These are phyloP conservation scores for Patiria pectinifera DNA, from an alignment of 53 echinoderm and acorn worm genomes.

Conservation along the genomic window DNA sequence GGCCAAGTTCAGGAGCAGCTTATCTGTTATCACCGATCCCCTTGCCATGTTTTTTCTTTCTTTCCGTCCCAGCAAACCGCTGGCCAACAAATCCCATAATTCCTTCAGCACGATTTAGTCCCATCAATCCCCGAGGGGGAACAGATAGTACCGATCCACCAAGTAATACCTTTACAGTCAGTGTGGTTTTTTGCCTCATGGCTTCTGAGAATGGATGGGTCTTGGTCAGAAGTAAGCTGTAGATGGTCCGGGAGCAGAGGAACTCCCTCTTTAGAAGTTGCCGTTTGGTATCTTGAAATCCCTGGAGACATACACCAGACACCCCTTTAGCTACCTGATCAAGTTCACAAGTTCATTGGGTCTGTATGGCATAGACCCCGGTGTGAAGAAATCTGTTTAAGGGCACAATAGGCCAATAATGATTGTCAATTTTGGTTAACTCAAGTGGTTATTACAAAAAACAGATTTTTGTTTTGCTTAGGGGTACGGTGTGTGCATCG, in stretches of 20 bases:
- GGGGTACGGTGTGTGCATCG: background rate
- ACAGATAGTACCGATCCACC: background rate
- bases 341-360: background rate
- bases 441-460: background rate
- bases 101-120: background rate
- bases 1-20: conserved; percentile 21
- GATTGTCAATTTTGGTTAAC: background rate
- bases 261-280: too few relatives aligned
- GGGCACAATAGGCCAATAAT: background rate
- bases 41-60: conserved; percentile 1
- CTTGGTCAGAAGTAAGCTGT: too few relatives aligned
- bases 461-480: background rate
- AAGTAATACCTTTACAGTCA: background rate
- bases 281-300: background rate
- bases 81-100: conserved; percentile 46
- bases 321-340: background rate
- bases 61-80: background rate
- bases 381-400: background rate
- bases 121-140: background rate
- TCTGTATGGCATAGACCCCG: background rate
- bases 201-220: background rate
- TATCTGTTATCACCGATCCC: conserved; percentile 25
- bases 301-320: background rate
- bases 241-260: too few relatives aligned
- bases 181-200: background rate